A percentile compares a stretch with the other conserved stretches of the same genome.
These are phyloP conservation scores for Manacus vitellinus DNA, from an alignment of 2,113 vertebrate species.

Conservation along the genomic window DNA sequence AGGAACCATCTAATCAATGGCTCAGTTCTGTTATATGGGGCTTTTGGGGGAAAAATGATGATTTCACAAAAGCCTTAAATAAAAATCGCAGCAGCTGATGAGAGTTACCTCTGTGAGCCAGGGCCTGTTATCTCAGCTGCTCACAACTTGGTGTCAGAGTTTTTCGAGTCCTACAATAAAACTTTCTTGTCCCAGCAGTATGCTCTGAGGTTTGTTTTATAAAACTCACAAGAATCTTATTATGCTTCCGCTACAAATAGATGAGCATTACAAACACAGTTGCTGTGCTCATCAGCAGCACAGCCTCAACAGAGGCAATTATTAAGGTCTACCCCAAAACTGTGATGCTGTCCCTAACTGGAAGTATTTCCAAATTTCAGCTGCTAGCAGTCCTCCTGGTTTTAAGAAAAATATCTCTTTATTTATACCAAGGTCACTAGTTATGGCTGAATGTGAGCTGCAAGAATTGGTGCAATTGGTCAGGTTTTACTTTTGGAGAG, in stretches of 20 bases:
- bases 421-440: background rate
- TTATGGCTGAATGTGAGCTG: background rate
- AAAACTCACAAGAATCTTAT: background rate
- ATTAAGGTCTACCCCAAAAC: background rate
- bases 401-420: background rate
- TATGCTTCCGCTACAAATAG: background rate
- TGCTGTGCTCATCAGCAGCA: background rate
- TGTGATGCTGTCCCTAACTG: accelerated
- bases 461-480: background rate
- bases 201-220: background rate
- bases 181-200: background rate
- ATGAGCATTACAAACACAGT: background rate
- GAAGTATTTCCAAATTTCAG: background rate
- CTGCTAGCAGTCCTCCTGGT: background rate
- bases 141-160: background rate
- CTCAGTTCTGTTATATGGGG: background rate
- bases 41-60: accelerated
- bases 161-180: background rate
- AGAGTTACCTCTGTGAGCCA: background rate
- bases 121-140: background rate
- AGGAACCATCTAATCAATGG: background rate
- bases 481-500: background rate
- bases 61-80: background rate
- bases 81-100: background rate
- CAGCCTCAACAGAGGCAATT: background rate